Percentiles rank a stretch among this genome's conserved stretches.
Conservation (phyloP, 1,140 invertebrate genomes). For the Pollicipes pollicipes region DNA sequence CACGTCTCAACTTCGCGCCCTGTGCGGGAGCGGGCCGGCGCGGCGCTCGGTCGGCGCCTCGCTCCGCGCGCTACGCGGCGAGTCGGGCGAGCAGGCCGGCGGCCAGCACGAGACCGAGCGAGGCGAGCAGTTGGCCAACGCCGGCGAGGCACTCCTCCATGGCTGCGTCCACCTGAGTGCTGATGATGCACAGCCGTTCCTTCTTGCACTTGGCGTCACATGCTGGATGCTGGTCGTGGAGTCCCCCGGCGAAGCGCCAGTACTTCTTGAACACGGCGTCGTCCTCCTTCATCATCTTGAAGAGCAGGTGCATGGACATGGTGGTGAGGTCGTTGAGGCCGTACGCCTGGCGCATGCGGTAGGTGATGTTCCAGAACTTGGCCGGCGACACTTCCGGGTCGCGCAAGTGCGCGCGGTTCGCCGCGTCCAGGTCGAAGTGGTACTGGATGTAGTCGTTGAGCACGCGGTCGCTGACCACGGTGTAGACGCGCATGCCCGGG, state of each 20-base stretch:
- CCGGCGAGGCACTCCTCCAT: background rate
- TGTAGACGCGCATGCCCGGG: background rate
- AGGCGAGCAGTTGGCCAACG: background rate
- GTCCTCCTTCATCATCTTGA: background rate
- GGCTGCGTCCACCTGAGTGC: background rate
- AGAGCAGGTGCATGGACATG: background rate
- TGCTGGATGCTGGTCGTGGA: background rate
- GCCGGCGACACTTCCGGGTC: background rate
- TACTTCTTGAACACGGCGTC: background rate
- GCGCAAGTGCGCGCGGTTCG: background rate
- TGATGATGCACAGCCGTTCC: background rate
- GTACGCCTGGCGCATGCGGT: background rate
- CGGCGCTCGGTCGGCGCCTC: too few relatives aligned
- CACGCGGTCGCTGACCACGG: background rate
- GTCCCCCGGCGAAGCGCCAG: background rate
- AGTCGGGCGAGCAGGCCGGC: background rate
- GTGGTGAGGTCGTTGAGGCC: background rate
- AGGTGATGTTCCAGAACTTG: background rate
- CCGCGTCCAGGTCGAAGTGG: background rate
- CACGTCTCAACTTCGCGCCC: too few relatives aligned
- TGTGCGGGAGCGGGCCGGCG: too few relatives aligned
- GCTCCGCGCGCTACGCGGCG: background rate
- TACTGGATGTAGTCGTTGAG: background rate
- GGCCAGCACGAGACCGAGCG: background rate
- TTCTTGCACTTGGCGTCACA: background rate